phyloP scores from a whole-genome alignment of 2,113 vertebrate genomes.

The Abramis brama region DNA sequence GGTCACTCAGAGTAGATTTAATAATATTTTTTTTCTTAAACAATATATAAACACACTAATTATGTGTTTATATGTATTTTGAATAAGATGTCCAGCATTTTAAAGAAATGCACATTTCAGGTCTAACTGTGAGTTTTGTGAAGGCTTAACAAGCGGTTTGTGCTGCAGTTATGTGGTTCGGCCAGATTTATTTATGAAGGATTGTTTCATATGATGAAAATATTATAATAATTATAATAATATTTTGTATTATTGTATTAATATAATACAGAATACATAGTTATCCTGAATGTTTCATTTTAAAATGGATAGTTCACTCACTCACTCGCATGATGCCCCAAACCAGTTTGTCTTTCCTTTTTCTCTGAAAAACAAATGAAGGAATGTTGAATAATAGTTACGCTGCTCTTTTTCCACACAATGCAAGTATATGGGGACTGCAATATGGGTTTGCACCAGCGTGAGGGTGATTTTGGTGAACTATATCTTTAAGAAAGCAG shows the following conservation, averaged over 20 bases:
- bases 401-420: neutral
- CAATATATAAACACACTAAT: neutral
- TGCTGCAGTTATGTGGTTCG: neutral
- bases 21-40: neutral
- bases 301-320: neutral
- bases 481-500: neutral
- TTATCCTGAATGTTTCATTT: neutral
- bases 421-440: neutral
- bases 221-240: neutral
- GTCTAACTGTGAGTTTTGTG: neutral
- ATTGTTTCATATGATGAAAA: neutral
- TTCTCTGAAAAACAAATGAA: neutral
- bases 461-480: neutral
- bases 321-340: neutral
- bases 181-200: neutral
- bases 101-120: conserved; percentile 32
- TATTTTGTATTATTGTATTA: no score
- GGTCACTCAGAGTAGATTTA: neutral
- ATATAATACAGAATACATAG: neutral
- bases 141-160: no score
- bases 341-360: neutral
- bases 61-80: neutral
- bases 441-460: neutral
- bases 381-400: neutral
- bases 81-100: conserved; percentile 23